Base-by-base conservation (phyloP, 2,797 vertebrate species). In the Amblyopsis hoosieri region DNA sequence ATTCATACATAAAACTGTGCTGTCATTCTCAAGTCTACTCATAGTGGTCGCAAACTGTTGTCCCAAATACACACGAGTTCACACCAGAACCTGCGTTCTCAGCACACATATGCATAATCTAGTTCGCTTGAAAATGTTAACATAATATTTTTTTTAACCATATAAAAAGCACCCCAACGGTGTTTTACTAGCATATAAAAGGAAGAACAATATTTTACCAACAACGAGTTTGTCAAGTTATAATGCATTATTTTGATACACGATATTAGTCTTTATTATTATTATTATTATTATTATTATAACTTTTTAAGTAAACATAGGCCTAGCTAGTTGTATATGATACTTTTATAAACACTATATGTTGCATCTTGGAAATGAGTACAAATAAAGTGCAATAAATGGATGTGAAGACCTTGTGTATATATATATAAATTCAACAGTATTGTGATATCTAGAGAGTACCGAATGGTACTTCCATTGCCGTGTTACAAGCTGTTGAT, bases 261-360 rank as follows among this genome's bases (percentile, higher is more conserved):
- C 79, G 83, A 85, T 81, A 84, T 80, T 75, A 83, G 67, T 81
- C 45, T 85, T 71, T 85, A 74, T 64, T 29, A 59, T 82, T 79
- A 86, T 71, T 85, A 74, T 64, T 29, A 59, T 82, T 79, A 86
- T 71, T 37, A 37, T 37, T 37, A 8, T 37, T 37, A 37, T 37
- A 86, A 87, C 83, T 85, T 87, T 71, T 84, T 0, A 74, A 87
- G 75, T 81, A 80, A 87, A 83, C 79, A 73, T 80, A 78, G 87
- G 5, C 33, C 33, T 37, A 37, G 33, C 81, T 84, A 86, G 77
- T 81, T 76, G 64, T 74, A 81, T 85, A 81, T 82, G 79, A 83
- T 85, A 72, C 33, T 78, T 84, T 67, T 76, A 80, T 82, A 86
- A 87, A 88, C 84, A 87, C 33, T 8, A 37, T 37, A 37, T 84